Evolutionary conservation across 2,113 vertebrate genomes (phyloP), one percentile per base, ranked within the genome.

Genomic region (Maccullochella peelii): DNA sequence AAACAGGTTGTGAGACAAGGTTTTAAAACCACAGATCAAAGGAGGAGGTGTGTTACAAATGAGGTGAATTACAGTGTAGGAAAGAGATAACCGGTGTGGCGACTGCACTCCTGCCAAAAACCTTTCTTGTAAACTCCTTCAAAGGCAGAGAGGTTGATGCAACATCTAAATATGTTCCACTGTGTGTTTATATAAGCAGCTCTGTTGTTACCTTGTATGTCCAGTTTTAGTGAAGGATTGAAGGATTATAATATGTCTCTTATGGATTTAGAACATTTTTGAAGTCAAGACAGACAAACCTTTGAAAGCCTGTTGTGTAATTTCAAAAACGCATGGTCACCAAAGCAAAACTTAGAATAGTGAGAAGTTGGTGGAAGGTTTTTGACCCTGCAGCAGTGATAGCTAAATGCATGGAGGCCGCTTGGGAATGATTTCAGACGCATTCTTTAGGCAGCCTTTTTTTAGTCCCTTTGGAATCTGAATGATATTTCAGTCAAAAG

Each of bases 401-500:
- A 18, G 73, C 74, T 86, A 80, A 91, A 90, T 84, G 84, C 89
- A 91, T 67, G 73, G 68, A 89, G 81, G 57, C 55, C 74, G 71
- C 81, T 86, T 68, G 82, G 83, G 79, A 90, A 90, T 44, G 82
- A 77, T 73, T 89, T 83, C 79, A 87, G 85, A 86, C 73, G 63
- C 88, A 90, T 93, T 93, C 91, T 90, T 92, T 71, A 88, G 82
- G 74, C 84, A 77, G 79, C 81, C 90, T 80, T 88, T 91, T 92
- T 92, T 88, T 50, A 78, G 86, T 72, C 74, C 59, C 84, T 82
- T 85, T 87, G 92, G 90, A 94, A 93, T 95, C 91, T 86, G 82
- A 89, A 86, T 72, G 88, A 86, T 90, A 92, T 92, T 93, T 93
- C 87, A 88, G 91, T 92, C 85, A 83, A 89, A 91, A 92, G 85